Evolutionary conservation across 2,888 invertebrate species (phyloP), one percentile per base, ranked within the genome.

Genomic region (Andrena hattorfiana): DNA sequence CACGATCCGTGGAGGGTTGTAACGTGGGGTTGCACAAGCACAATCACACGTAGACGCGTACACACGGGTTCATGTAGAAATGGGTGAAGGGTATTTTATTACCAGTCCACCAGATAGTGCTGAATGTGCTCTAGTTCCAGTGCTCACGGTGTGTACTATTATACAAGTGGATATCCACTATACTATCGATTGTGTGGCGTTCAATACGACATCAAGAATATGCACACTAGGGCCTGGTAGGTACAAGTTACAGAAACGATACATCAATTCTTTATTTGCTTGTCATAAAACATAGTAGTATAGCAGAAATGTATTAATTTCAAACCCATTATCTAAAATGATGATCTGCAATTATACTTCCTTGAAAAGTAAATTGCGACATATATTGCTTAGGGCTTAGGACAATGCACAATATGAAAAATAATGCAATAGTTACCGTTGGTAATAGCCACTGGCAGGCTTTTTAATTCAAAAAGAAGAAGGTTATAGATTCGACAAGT

Each of bases 1-100:
- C 76, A 62, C 51, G 60, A 68, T 13, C 75, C 77, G 69, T 28
- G 54, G 68, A 84, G 79, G 78, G 84, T 74, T 85, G 84, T 72
- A 82, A 84, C 71, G 68, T 59, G 56, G 66, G 64, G 79, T 87
- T 81, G 84, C 84, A 56, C 81, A 32, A 30, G 42, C 64, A 30
- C 63, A 59, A 72, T 20, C 42, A 35, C 66, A 64, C 60, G 63
- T 16, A 42, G 30, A 30, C 48, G 48, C 66, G 54, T 32, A 35
- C 59, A 79, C 59, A 77, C 54, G 20, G 28, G 26, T 66, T 30
- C 59, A 51, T 32, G 26, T 67, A 64, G 79, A 83, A 86, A 77
- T 66, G 72, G 75, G 74, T 54, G 81, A 87, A 84, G 76, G 84
- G 86, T 87, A 83, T 90, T 90, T 90, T 89, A 89, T 91, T 89